These are phyloP conservation scores for Drosophila emarginata DNA, from an alignment of 2,888 invertebrate genomes.

Conservation along the genomic window DNA sequence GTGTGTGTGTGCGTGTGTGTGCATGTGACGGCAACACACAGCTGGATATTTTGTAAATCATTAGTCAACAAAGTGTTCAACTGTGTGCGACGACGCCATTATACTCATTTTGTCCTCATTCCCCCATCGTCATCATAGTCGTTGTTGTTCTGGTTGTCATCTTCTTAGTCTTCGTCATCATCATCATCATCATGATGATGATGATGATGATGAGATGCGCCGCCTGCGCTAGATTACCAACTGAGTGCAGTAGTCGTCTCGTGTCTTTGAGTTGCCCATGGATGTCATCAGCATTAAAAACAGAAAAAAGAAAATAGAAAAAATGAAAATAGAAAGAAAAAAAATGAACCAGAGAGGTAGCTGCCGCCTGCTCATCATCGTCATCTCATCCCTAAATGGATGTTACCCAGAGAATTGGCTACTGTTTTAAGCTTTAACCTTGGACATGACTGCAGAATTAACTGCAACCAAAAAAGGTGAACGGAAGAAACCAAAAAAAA, in stretches of 20 bases:
- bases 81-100: conserved; percentile 34
- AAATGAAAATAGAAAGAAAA: background rate
- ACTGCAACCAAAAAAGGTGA: conserved; percentile 10
- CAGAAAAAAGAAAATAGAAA: background rate
- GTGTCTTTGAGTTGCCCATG: conserved; percentile 1
- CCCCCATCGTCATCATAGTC: background rate
- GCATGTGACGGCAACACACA: conserved; percentile 56
- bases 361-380: background rate
- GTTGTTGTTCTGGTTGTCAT: background rate
- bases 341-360: background rate
- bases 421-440: conserved; percentile 10
- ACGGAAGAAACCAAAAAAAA: background rate
- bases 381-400: background rate
- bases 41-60: conserved; percentile 77
- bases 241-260: conserved; percentile 8
- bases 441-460: conserved; percentile 18
- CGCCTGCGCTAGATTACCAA: conserved; percentile 32
- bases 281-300: conserved; percentile 18
- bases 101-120: conserved; percentile 38
- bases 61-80: conserved; percentile 62
- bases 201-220: conserved; percentile 28
- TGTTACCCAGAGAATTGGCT: background rate
- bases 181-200: conserved; percentile 17
- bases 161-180: background rate
- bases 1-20: conserved; percentile 27